Evolutionary conservation across 1,140 invertebrate species (phyloP).

Genomic region (Kradibia gibbosae): DNA sequence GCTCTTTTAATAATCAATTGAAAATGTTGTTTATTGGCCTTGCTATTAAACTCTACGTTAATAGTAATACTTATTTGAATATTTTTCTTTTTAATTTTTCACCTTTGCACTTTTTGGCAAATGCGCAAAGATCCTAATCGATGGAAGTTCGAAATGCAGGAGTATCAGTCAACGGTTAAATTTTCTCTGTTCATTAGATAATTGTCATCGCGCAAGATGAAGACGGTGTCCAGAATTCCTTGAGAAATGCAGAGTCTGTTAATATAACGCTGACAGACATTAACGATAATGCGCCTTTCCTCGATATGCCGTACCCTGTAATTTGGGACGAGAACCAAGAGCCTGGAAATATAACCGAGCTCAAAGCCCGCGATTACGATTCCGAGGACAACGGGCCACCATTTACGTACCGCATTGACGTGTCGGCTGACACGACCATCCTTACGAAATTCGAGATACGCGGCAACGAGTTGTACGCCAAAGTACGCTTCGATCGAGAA

Average conservation of each 20-base stretch:
- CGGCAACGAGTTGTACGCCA: constrained; percentile 75
- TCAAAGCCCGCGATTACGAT: constrained; percentile 87
- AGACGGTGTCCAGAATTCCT: constrained; percentile 76
- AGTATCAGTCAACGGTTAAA: no score
- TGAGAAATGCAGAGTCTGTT: constrained; percentile 79
- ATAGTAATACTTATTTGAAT: no score
- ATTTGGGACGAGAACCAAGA: constrained; percentile 87
- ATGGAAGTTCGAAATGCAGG: no score
- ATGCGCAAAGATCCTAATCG: no score
- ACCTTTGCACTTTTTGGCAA: no score
- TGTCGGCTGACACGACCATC: constrained; percentile 80
- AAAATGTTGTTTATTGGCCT: no score
- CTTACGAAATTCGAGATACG: constrained; percentile 80
- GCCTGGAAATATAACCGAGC: constrained; percentile 78
- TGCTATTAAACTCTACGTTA: no score
- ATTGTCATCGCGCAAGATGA: constrained; percentile 89
- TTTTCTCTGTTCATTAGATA: constrained; percentile 75
- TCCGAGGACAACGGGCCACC: constrained; percentile 85
- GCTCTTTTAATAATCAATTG: no score
- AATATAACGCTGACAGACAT: constrained; percentile 86
- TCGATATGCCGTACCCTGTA: constrained; percentile 84
- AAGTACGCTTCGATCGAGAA: constrained; percentile 90
- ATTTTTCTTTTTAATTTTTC: no score
- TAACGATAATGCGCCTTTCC: constrained; percentile 91
- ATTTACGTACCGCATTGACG: constrained; percentile 82